A percentile compares a stretch with the other conserved stretches of the same genome.
Conservation (phyloP, 2,797 vertebrate species). For the Synaphobranchus kaupii region DNA sequence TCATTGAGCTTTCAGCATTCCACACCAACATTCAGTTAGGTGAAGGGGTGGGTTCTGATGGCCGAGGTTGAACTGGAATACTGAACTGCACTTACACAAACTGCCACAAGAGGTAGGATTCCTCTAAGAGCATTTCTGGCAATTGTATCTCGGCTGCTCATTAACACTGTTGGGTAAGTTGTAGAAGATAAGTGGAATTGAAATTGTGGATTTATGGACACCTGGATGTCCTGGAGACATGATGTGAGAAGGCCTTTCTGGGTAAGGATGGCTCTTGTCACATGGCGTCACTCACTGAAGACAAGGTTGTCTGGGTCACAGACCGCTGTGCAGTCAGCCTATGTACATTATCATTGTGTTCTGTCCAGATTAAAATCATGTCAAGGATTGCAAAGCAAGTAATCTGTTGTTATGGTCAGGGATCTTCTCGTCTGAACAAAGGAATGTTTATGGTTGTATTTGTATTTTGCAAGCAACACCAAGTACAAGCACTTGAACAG, state of each 20-base stretch:
- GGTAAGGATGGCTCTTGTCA: neutral
- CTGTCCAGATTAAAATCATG: no score
- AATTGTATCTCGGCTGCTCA: neutral
- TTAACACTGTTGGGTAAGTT: no score
- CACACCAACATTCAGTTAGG: conserved; percentile 49
- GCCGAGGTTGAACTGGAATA: neutral
- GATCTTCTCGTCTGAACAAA: neutral
- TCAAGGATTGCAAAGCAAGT: neutral
- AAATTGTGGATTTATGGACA: neutral
- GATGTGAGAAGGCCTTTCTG: no score
- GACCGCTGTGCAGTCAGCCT: no score
- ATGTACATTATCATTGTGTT: no score
- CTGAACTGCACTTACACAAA: neutral
- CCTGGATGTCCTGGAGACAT: neutral
- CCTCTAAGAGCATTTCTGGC: neutral
- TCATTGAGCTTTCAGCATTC: conserved; percentile 34
- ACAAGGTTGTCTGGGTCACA: no score
- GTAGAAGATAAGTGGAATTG: neutral
- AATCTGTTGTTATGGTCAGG: neutral
- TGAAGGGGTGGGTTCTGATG: conserved; percentile 14
- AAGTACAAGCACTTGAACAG: neutral
- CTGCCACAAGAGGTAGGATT: neutral
- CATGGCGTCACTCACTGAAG: no score
- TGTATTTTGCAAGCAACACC: no score
- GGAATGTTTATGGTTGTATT: no score